Conservation (phyloP, 2,888 invertebrate genomes). For the Altica lythri region DNA sequence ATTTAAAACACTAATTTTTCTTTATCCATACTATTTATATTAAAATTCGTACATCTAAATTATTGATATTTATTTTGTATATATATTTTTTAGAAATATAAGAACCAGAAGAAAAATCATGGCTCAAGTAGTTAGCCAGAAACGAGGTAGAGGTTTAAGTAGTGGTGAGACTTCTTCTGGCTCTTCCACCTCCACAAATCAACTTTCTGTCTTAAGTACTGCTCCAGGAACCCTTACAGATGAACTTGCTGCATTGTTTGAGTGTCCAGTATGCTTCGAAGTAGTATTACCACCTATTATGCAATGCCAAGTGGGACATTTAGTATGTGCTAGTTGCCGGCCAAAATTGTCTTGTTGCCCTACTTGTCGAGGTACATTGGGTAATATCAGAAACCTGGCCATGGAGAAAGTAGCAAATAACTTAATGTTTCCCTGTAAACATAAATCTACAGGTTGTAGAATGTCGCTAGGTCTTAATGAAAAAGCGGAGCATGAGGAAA, state of each 20-base stretch:
- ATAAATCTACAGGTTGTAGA: slow-evolving; percentile 92
- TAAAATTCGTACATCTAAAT: too few species aligned
- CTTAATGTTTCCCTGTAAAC: slow-evolving; percentile 99
- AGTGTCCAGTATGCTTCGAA: slow-evolving; percentile 98
- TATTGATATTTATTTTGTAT: too few species aligned
- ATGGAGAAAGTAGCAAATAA: slow-evolving; percentile 99
- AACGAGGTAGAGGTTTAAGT: slow-evolving; percentile 47
- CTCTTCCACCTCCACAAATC: slow-evolving; percentile 45
- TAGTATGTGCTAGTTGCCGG: slow-evolving; percentile 96
- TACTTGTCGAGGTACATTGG: slow-evolving; percentile 94
- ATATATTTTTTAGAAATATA: slow-evolving; percentile 10
- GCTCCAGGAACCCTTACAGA: slow-evolving; percentile 75
- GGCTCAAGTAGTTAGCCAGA: slow-evolving; percentile 50
- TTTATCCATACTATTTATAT: too few species aligned
- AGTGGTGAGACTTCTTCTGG: slow-evolving; percentile 45
- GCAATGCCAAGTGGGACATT: slow-evolving; percentile 98
- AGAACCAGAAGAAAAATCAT: slow-evolving; percentile 33
- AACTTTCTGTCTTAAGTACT: slow-evolving; percentile 47
- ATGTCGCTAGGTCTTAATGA: slow-evolving; percentile 94
- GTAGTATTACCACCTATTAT: slow-evolving; percentile 98
- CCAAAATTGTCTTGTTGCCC: slow-evolving; percentile 98
- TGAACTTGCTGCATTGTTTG: slow-evolving; percentile 88
- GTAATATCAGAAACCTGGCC: slow-evolving; percentile 96
- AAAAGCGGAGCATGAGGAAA: slow-evolving; percentile 98
- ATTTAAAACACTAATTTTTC: too few species aligned